Base-by-base conservation (phyloP, 1,140 invertebrate genomes). In the Colletes latitarsis region DNA sequence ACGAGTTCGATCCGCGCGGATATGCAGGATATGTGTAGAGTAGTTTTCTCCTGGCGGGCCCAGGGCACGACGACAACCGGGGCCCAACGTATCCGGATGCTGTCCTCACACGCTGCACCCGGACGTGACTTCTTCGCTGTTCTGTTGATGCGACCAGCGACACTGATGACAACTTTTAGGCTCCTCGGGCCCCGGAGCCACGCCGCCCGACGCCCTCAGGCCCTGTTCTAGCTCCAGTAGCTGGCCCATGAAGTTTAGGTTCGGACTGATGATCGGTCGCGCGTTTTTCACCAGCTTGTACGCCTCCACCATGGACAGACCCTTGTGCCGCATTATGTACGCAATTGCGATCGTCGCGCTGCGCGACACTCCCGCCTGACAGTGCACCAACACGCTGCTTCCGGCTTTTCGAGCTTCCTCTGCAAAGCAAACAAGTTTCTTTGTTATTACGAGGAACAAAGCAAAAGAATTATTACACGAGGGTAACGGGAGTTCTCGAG, bases 171-270 rank as follows among this genome's bases (percentile, higher is more conserved):
- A 94, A 55, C 92, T 91, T 75, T 92, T 93, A 30, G 89, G 84
- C 30, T 93, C 90, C 41, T 90, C 88, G 43, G 87, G 85, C 39
- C 84, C 68, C 3, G 70, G 46, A 8, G 78, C 81, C 8, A 83
- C 83, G 1, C 76, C 82, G 39, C 92, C 94, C 74, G 92, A 93
- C 79, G 92, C 94, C 43, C 94, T 94, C 77, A 97, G 91, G 73
- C 94, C 95, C 87, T 97, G 95, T 90, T 98, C 98, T 87, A 98
- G 95, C 89, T 99, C 97, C 55, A 98, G 93, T 85, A 99, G 94
- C 93, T 99, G 98, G 12, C 97, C 98, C 96, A 99, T 98, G 93
- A 99, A 99, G 91, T 99, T 99, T 64, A 99, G 95, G 93, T 99
- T 99, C 1, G 98, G 98, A 66, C 98, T 98, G 86, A 99, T 99